Evolutionary conservation across 2,888 invertebrate genomes (phyloP).

Genomic region (Acleris sparsana): DNA sequence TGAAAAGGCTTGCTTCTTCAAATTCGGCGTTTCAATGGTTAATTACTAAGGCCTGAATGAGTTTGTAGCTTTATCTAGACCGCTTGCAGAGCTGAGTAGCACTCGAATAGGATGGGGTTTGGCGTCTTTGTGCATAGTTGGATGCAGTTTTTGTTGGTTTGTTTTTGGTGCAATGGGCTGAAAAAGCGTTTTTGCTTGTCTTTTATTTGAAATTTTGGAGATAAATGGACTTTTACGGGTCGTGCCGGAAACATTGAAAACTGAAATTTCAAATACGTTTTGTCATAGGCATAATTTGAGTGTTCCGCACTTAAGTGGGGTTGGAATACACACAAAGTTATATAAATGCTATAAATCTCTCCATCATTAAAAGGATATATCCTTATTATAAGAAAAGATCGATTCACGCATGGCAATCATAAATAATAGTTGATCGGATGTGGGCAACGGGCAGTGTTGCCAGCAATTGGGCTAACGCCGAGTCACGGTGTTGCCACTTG

Average conservation of each 20-base stretch:
- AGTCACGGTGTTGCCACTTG: conserved; percentile 44
- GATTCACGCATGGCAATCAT: background rate
- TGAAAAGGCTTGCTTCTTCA: conserved; percentile 32
- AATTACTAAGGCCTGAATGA: conserved; percentile 28
- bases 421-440: conserved; percentile 4
- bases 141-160: conserved; percentile 10
- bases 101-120: conserved; percentile 21
- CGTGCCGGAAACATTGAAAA: background rate
- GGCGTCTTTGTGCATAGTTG: conserved; percentile 34
- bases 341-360: no score
- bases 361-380: no score
- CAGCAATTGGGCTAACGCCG: conserved; percentile 51
- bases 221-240: background rate
- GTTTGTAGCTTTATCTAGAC: conserved; percentile 30
- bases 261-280: no score
- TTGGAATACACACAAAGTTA: no score
- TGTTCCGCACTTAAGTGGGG: background rate
- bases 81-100: conserved; percentile 15
- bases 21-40: conserved; percentile 34
- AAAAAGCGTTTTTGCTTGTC: background rate
- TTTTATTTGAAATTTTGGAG: background rate
- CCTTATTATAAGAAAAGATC: background rate
- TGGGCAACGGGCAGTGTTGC: conserved; percentile 16
- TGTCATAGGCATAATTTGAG: no score
- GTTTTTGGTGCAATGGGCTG: conserved; percentile 5